A percentile compares a stretch with the other conserved stretches of the same genome.
These are phyloP conservation scores for Sphaeridia pumilis DNA, from an alignment of 2,888 invertebrate species.

Conservation along the genomic window DNA sequence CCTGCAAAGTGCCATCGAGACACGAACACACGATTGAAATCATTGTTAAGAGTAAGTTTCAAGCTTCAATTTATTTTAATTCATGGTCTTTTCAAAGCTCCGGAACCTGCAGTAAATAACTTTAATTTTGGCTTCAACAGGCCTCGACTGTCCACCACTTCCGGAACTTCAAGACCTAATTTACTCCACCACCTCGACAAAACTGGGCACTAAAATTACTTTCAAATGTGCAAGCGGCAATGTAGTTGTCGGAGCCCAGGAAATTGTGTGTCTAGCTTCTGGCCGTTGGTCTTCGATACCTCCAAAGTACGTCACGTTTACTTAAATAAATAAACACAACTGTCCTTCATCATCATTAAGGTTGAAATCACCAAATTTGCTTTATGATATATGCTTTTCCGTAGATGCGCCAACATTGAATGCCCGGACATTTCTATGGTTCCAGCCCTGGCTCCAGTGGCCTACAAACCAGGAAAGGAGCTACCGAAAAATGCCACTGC, in stretches of 20 bases:
- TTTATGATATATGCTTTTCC: background rate
- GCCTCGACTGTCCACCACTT: conserved; percentile 65
- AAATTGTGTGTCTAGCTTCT: conserved; percentile 63
- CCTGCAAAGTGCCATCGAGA: conserved; percentile 72
- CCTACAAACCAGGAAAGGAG: conserved; percentile 24
- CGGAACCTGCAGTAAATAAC: background rate
- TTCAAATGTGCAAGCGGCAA: conserved; percentile 71
- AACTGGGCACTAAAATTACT: conserved; percentile 58
- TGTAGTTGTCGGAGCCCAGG: conserved; percentile 61
- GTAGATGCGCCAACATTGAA: conserved; percentile 19
- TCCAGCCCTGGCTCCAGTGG: conserved; percentile 26
- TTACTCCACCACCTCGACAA: conserved; percentile 57
- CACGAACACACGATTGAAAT: conserved; percentile 70
- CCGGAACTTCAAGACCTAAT: conserved; percentile 62
- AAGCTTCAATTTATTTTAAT: background rate
- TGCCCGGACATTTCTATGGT: conserved; percentile 31
- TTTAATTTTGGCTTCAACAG: conserved; percentile 38
- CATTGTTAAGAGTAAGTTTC: conserved; percentile 55
- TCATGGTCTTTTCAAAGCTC: background rate
- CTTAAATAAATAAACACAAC: background rate
- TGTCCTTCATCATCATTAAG: background rate
- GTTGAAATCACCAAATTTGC: background rate
- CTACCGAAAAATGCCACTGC: conserved; percentile 40
- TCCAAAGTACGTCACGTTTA: conserved; percentile 48
- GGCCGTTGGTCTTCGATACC: conserved; percentile 66